Evolutionary conservation across 2,888 invertebrate genomes (phyloP), one percentile per base, ranked within the genome.

Genomic region (Carabus problematicus): DNA sequence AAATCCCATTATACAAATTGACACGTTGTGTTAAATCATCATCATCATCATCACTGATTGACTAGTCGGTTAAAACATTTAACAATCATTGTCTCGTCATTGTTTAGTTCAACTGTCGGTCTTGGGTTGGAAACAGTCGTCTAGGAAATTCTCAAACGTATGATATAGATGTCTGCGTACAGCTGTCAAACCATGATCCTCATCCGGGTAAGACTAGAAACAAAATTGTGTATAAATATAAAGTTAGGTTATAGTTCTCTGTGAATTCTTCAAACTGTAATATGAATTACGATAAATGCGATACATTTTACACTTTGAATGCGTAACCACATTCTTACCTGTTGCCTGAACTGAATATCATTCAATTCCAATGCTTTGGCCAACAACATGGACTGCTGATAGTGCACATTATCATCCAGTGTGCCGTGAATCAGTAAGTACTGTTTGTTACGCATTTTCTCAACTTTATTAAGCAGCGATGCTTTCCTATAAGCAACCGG

Each of bases 331-430:
- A 45, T 61, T 60, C 82, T 83, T 83, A 97, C 97, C 90, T 96
- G 93, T 81, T 96, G 92, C 73, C 93, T 89, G 83, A 97, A 98
- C 73, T 94, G 87, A 70, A 98, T 92, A 77, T 96, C 94, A 55
- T 88, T 86, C 52, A 89, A 86, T 78, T 96, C 95, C 73, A 98
- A 85, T 70, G 92, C 88, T 78, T 94, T 90, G 1, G 97, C 92
- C 75, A 98, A 86, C 79, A 97, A 87, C 89, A 98, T 94, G 7
- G 96, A 91, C 81, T 98, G 97, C 80, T 98, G 98, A 82, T 95
- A 98, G 81, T 98, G 98, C 0, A 98, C 98, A 82, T 98, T 98
- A 80, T 95, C 95, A 78, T 95, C 95, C 12, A 93, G 89, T 1
- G 97, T 97, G 68, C 98, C 98, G 81, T 98, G 98, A 71, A 97